Base-by-base conservation (phyloP, 1,140 invertebrate species). In the Hormaphis cornu region DNA sequence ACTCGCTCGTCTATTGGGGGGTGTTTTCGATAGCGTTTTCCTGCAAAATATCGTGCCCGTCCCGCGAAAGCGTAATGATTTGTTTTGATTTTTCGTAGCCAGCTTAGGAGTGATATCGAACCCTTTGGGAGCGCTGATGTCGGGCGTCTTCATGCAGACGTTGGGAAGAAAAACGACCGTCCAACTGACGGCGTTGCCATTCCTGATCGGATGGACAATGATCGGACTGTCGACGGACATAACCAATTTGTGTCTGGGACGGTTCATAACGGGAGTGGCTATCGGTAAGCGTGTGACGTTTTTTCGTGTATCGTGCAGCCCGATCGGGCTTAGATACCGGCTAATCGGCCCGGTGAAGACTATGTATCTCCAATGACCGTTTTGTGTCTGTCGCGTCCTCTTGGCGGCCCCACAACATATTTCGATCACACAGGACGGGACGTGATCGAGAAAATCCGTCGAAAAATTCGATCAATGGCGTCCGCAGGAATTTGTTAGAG, bases 31-130 rank as follows among this genome's bases (percentile, higher is more conserved):
- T n/a, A n/a, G n/a, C n/a, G n/a, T n/a, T n/a, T n/a, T n/a, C n/a
- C n/a, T n/a, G n/a, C n/a, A n/a, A n/a, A n/a, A n/a, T n/a, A n/a
- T 33, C 30, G 30, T 33, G 5, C 30, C 5, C 30, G 30, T 33
- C 26, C 8, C n/a, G n/a, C n/a, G n/a, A n/a, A n/a, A n/a, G n/a
- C n/a, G n/a, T n/a, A n/a, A n/a, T n/a, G n/a, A n/a, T 40, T 40
- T 40, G 37, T 40, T 40, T 40, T 40, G 37, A 14, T 40, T 20
- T 44, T 33, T 80, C 80, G 4, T 78, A 86, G 85, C 87, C 1
- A 86, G 85, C 70, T 75, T 89, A 9, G 86, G 87, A 7, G 86
- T 87, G 2, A 81, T 88, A 70, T 87, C 87, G 1, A 89, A 88
- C 77, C 87, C 87, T 2, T 74, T 87, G 8, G 87, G 87, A 5